Conservation (phyloP, 1,140 invertebrate species). For the Drosophila sp. region DNA sequence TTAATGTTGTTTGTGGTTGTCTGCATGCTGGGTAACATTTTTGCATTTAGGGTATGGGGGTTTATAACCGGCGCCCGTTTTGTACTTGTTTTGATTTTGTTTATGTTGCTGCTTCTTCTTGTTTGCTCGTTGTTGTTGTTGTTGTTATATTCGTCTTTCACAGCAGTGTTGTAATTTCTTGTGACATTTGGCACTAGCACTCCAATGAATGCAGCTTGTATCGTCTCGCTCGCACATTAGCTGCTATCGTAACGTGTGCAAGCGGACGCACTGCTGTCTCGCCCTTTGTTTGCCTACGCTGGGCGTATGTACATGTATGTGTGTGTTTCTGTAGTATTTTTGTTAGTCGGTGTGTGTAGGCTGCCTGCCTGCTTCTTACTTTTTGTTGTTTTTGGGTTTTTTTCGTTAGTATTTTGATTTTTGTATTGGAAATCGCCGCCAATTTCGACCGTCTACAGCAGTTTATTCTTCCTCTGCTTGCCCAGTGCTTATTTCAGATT, state of each 20-base stretch:
- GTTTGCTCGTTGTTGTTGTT: conserved; percentile 38
- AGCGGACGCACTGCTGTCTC: conserved; percentile 29
- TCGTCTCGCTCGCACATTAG: conserved; percentile 27
- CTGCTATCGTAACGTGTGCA: conserved; percentile 10
- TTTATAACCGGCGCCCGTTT: conserved; percentile 43
- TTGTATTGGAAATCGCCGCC: conserved; percentile 74
- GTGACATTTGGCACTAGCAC: conserved; percentile 75
- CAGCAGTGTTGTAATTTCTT: conserved; percentile 78
- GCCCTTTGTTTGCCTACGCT: conserved; percentile 47
- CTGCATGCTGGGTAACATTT: conserved; percentile 49
- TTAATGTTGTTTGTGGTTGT: conserved; percentile 35
- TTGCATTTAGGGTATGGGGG: conserved; percentile 28
- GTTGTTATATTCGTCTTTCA: conserved; percentile 56
- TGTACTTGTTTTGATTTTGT: conserved; percentile 63
- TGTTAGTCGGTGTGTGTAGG: conserved; percentile 29
- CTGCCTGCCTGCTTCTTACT: conserved; percentile 30
- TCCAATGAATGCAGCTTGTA: conserved; percentile 31
- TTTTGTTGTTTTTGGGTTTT: conserved; percentile 45
- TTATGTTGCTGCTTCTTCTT: conserved; percentile 66
- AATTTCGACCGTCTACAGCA: conserved; percentile 45
- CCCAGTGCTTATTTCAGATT: neutral
- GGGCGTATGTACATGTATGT: conserved; percentile 12
- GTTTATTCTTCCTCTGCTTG: conserved; percentile 20
- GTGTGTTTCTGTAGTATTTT: conserved; percentile 39
- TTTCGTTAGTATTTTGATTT: conserved; percentile 50